Conservation (phyloP, 2,113 vertebrate genomes). For the Urocynchramus pylzowi region DNA sequence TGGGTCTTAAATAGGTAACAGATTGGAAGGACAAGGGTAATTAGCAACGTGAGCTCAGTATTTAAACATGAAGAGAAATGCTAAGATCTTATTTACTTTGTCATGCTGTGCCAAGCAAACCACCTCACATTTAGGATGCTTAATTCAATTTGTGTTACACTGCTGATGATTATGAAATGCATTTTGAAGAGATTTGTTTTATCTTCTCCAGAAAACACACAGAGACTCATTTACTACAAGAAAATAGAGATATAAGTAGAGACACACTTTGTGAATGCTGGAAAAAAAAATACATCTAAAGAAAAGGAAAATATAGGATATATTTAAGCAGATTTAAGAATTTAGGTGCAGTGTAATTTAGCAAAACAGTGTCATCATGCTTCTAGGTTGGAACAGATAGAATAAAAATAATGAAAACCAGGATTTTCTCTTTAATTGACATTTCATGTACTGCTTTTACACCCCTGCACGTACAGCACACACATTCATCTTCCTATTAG, state of each 20-base stretch:
- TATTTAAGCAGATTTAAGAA: neutral
- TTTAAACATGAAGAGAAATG: conserved; percentile 4
- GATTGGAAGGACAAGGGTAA: conserved; percentile 10
- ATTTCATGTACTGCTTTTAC: neutral
- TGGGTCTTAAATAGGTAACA: neutral
- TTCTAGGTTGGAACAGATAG: neutral
- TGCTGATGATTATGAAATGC: neutral
- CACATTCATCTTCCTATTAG: neutral
- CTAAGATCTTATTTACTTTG: neutral
- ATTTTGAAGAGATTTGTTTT: neutral
- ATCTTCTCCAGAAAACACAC: neutral
- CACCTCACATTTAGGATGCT: neutral
- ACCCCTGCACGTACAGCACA: neutral
- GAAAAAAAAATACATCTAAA: neutral
- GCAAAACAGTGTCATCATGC: neutral
- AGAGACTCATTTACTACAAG: neutral
- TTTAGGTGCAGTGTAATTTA: neutral
- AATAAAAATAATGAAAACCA: neutral
- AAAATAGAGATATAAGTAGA: neutral
- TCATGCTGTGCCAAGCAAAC: neutral
- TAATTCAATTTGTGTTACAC: neutral
- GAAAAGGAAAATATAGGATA: neutral
- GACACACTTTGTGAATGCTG: neutral
- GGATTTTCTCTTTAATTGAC: neutral
- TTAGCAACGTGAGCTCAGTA: neutral